Evolutionary conservation across 2,113 vertebrate species (phyloP).

Genomic region (Mohoua ochrocephala): DNA sequence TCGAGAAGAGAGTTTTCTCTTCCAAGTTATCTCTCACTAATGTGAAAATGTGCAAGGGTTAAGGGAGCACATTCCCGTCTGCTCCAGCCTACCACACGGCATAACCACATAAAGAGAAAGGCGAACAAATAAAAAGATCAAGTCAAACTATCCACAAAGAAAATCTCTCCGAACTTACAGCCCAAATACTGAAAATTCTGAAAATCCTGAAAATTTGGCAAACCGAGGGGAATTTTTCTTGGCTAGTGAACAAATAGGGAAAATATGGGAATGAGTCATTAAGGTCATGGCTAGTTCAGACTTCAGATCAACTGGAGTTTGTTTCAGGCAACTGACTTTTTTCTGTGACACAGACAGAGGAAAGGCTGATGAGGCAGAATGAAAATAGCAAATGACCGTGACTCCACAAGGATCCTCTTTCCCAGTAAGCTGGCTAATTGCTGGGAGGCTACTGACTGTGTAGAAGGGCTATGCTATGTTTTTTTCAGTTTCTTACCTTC

Average conservation of each 20-base stretch:
- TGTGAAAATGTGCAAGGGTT: background rate
- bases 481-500: background rate
- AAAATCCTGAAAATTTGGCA: background rate
- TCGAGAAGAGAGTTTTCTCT: background rate
- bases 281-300: background rate
- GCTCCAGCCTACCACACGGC: background rate
- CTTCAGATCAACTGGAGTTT: background rate
- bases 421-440: background rate
- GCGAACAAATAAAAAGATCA: background rate
- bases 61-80: background rate
- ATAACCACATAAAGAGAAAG: background rate
- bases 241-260: background rate
- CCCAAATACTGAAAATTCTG: background rate
- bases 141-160: background rate
- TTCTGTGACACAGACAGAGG: background rate
- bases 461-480: background rate
- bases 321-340: background rate
- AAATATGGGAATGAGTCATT: background rate
- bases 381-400: background rate
- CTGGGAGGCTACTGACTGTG: background rate
- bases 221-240: background rate
- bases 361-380: conserved; percentile 13
- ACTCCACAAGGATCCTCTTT: background rate
- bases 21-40: background rate
- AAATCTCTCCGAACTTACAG: background rate